Evolutionary conservation across 1,140 invertebrate genomes (phyloP).

Genomic region (Tetramorium simillimum): DNA sequence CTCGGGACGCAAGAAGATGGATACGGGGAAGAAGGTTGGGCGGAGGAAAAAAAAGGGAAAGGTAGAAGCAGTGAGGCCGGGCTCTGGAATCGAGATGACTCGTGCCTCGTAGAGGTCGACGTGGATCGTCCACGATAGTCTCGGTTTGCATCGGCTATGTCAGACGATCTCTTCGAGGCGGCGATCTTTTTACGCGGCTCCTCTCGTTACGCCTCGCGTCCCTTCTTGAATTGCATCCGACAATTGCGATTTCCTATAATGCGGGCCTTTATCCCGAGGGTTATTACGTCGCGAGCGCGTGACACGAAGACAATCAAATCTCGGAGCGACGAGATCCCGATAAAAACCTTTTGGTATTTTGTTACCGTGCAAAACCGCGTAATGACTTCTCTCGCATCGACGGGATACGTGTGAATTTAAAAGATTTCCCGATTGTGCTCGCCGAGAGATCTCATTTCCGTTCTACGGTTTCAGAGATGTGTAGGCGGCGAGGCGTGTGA

Average conservation of each 20-base stretch:
- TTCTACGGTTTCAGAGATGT: neutral
- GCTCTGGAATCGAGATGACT: conserved; percentile 71
- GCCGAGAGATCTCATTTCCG: neutral
- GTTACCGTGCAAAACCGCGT: neutral
- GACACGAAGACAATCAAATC: neutral
- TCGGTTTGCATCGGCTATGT: conserved; percentile 1
- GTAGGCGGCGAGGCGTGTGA: neutral
- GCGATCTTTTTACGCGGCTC: conserved; percentile 18
- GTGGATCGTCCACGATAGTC: conserved; percentile 40
- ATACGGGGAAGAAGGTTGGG: neutral
- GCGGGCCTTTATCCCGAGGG: neutral
- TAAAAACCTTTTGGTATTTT: neutral
- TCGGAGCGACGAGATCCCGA: neutral
- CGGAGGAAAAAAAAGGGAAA: neutral
- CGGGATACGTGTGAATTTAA: neutral
- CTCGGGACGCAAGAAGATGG: conserved; percentile 37
- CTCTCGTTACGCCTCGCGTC: conserved; percentile 9
- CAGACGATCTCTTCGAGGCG: neutral
- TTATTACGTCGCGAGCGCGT: neutral
- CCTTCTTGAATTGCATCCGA: neutral
- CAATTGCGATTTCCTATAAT: conserved; percentile 9
- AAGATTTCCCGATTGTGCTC: neutral
- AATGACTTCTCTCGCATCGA: neutral
- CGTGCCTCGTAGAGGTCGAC: conserved; percentile 59
- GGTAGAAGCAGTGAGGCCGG: conserved; percentile 33